Conservation (phyloP, 2,888 invertebrate genomes). For the Scaptomyza tumidula region DNA sequence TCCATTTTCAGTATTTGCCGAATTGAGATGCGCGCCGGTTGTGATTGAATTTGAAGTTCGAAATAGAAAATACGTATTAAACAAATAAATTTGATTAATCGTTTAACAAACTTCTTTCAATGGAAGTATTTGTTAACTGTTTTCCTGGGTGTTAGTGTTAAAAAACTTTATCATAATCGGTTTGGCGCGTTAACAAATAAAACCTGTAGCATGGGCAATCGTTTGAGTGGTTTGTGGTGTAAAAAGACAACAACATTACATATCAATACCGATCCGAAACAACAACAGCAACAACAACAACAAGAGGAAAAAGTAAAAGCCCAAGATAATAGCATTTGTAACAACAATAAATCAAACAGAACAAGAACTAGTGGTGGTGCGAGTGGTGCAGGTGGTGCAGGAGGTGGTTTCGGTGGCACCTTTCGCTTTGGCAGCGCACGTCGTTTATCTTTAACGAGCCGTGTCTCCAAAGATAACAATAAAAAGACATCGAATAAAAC, state of each 20-base stretch:
- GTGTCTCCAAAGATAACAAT: constrained; percentile 64
- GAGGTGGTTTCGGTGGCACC: constrained; percentile 53
- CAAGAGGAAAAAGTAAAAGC: too few species aligned
- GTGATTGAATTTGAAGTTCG: constrained; percentile 8
- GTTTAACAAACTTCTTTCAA: constrained; percentile 1
- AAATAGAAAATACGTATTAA: background rate
- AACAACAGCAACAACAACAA: constrained; percentile 11
- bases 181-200: constrained; percentile 24
- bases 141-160: background rate
- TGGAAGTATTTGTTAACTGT: constrained; percentile 4
- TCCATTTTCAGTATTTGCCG: constrained; percentile 82
- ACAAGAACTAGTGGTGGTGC: constrained; percentile 60
- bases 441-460: constrained; percentile 72
- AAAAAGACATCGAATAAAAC: constrained; percentile 33
- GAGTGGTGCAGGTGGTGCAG: background rate
- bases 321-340: constrained; percentile 29
- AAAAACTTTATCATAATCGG: constrained; percentile 32
- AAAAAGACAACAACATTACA: constrained; percentile 79
- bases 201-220: constrained; percentile 83
- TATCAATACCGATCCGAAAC: constrained; percentile 51
- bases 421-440: constrained; percentile 72
- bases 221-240: constrained; percentile 84
- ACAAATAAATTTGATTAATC: constrained; percentile 20
- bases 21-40: constrained; percentile 82
- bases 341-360: constrained; percentile 47